Percentiles rank a stretch among this genome's conserved stretches.
Conservation (phyloP, 2,113 vertebrate species). For the Donacobius atricapilla region DNA sequence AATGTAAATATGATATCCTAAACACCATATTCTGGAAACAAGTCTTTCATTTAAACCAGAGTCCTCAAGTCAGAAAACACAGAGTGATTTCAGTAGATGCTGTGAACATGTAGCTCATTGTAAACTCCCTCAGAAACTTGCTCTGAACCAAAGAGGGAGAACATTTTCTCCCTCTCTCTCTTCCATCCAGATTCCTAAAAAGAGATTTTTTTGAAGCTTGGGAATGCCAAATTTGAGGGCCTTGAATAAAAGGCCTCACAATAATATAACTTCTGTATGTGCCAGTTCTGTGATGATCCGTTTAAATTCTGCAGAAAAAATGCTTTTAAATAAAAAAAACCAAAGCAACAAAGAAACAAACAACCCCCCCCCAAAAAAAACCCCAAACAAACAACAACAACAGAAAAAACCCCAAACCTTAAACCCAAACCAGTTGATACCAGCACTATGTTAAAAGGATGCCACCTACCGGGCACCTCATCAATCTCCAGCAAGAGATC, state of each 20-base stretch:
- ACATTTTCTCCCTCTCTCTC: not conserved
- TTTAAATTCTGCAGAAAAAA: not conserved
- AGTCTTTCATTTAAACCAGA: not conserved
- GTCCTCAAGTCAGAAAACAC: not conserved
- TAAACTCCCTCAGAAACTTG: not conserved
- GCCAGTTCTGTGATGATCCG: not conserved
- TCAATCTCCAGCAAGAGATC: not conserved
- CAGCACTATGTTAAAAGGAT: constrained; percentile 64
- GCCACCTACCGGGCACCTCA: constrained; percentile 73
- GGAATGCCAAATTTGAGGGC: not conserved
- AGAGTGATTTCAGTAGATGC: not conserved
- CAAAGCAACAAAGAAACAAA: no score
- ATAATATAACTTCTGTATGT: not conserved
- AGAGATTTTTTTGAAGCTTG: not conserved
- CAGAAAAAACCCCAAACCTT: no score
- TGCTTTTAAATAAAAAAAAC: not conserved
- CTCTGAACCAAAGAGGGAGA: not conserved
- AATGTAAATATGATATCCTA: not conserved
- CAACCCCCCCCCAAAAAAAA: no score
- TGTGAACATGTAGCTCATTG: not conserved
- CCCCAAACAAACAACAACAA: no score
- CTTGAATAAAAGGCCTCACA: not conserved
- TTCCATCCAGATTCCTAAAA: not conserved
- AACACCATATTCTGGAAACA: not conserved
- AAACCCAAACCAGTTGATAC: not conserved